Percentiles rank a stretch among this genome's conserved stretches.
These are phyloP conservation scores for Heliconius ismenius DNA, from an alignment of 2,888 invertebrate species.

Conservation along the genomic window DNA sequence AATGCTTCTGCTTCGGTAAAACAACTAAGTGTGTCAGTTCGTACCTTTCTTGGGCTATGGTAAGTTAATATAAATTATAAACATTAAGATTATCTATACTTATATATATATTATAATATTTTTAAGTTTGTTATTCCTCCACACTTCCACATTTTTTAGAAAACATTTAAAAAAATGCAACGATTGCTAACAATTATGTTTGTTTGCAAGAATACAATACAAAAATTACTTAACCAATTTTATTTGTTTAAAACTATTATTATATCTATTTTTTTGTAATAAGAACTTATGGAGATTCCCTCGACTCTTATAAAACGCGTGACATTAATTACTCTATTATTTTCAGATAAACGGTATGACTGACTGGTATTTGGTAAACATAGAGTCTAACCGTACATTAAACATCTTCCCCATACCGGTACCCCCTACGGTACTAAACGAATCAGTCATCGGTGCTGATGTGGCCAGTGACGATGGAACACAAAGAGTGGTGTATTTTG, in stretches of 20 bases:
- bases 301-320: background rate
- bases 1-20: slow-evolving; percentile 98
- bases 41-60: slow-evolving; percentile 84
- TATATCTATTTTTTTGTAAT: too few relatives aligned
- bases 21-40: slow-evolving; percentile 93
- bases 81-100: background rate
- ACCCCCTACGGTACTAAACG: slow-evolving; percentile 67
- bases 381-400: slow-evolving; percentile 74
- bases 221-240: too few relatives aligned
- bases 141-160: too few relatives aligned
- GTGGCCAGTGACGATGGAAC: slow-evolving; percentile 64
- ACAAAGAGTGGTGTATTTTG: slow-evolving; percentile 86
- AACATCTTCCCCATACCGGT: slow-evolving; percentile 58
- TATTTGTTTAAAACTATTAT: too few relatives aligned
- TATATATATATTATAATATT: too few relatives aligned
- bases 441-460: slow-evolving; percentile 77
- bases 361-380: slow-evolving; percentile 84
- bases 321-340: background rate
- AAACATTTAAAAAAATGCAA: too few relatives aligned
- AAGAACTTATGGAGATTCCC: too few relatives aligned
- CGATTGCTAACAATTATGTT: too few relatives aligned
- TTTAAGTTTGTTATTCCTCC: too few relatives aligned
- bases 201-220: too few relatives aligned
- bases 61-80: slow-evolving; percentile 52
- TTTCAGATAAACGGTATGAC: slow-evolving; percentile 83